Evolutionary conservation across 1,140 invertebrate species (phyloP), one percentile per base, ranked within the genome.

Genomic region (Euglossa dilemma): DNA sequence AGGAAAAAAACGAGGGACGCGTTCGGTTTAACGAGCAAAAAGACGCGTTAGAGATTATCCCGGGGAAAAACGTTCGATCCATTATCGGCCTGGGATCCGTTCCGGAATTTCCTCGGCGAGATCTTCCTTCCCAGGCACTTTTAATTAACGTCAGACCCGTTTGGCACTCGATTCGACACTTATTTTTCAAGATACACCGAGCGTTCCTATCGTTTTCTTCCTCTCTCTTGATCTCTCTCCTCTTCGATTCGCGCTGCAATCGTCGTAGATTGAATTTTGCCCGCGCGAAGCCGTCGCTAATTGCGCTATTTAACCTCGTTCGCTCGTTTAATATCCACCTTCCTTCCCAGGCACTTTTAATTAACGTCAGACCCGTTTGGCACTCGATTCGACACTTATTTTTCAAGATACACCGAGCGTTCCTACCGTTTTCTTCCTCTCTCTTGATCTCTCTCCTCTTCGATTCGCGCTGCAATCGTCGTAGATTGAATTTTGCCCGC

Each of bases 171-270:
- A 70, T 84, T 87, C 85, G 86, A 87, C 78, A 87, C 54, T 86
- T 87, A 87, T 84, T 87, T 84, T 84, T 77, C 85, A 84, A 87
- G 85, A 87, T 87, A 88, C 87, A 85, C 69, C 56, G 50, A 47
- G 74, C 75, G 64, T 70, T 83, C 64, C 43, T 69, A 36, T 36
- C 4, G 36, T 4, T 36, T 45, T 61, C 73, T 50, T 16, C 57
- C 36, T 12, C 16, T 57, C 7, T 25, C 36, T 74, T 47, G 54
- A 25, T 63, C 36, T 12, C 16, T 57, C 7, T 25, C 36, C 12
- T 61, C 28, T 71, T 82, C 80, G 77, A 87, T 73, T 74, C 84
- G 56, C 14, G 43, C 67, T 56, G 36, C 50, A 36, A 73, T 54
- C 74, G 79, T 70, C 56, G 85, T 59, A 75, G 75, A 89, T 86